Conservation (phyloP, 2,888 invertebrate species). For the Cataglyphis albicans region DNA sequence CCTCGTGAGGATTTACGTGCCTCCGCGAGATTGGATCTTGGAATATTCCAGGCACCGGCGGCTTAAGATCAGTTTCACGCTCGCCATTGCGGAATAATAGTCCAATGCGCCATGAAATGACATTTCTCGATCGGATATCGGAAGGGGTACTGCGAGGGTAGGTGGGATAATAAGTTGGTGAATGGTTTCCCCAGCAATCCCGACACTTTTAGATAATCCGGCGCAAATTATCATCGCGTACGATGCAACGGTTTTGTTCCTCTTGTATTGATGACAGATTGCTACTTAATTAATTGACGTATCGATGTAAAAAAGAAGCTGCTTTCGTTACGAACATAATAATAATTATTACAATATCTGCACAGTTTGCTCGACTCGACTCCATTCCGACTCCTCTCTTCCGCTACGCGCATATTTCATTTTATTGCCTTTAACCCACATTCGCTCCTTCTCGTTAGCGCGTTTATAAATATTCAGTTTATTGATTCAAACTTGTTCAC, state of each 20-base stretch:
- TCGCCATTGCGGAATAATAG: constrained; percentile 64
- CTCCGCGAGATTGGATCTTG: constrained; percentile 67
- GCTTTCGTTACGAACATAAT: not conserved
- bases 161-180: not conserved
- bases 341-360: constrained; percentile 26
- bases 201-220: constrained; percentile 19
- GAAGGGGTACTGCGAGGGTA: not conserved
- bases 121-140: constrained; percentile 48
- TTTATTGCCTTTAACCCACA: constrained; percentile 22
- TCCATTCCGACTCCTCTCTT: not conserved
- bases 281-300: constrained; percentile 20
- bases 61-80: constrained; percentile 62
- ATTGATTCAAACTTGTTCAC: constrained; percentile 23
- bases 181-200: not conserved
- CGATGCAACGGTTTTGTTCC: not conserved
- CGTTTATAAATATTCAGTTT: constrained; percentile 37
- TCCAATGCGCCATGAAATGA: constrained; percentile 55
- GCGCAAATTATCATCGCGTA: not conserved
- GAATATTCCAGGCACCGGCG: constrained; percentile 55
- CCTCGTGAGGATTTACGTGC: constrained; percentile 68
- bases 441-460: constrained; percentile 25
- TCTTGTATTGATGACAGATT: not conserved
- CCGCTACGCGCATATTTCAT: not conserved
- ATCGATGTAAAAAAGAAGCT: not conserved
- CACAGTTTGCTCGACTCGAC: not conserved